Base-by-base conservation (phyloP, 2,113 vertebrate species). In the Erythrocercus mccallii region DNA sequence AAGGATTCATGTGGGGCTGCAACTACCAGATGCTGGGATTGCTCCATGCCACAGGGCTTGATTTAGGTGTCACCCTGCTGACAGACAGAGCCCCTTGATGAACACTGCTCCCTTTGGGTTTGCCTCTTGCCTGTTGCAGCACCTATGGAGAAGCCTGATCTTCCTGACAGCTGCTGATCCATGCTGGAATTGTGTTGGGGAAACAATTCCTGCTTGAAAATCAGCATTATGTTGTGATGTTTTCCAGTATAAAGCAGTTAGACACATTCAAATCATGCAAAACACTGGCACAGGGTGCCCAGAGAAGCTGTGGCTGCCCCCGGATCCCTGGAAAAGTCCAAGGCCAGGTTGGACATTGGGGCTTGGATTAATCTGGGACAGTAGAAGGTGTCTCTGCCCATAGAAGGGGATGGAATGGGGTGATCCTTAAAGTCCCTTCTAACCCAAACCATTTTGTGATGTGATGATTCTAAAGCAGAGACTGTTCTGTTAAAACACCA, bases 271-370 rank as follows among this genome's bases (percentile, higher is more conserved):
- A 87, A 42, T 18, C 12, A 31, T 56, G 57, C 27, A 71, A 71
- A 90, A 35, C 25, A 4, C 30, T 42, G 71, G 78, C 31, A 47
- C 24, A 27, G 24, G 8, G 0, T 78, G 4, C 28, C 19, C 62
- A 61, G 54, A 27, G 38, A 0, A 40, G 47, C n/a, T 47, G 69
- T 12, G 53, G 38, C 40, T 89, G 69, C 40, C 54, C 11, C 38
- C 8, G 5, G 35, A n/a, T 30, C 38, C 53, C 61, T 53, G 28
- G 24, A 0, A 74, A 2, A 4, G 13, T 0, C 17, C 54, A 35
- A 47, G 53, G 21, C 30, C 53, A 40, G n/a, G 38, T 0, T 89
- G 38, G 78, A 45, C 18, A 54, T 1, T 13, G 33, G 28, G 1
- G 13, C 21, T 76, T 30, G 12, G 87, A 76, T 30, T 30, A 68